These are phyloP conservation scores for Ahaetulla prasina DNA, from an alignment of 2,113 vertebrate genomes.

Conservation along the genomic window DNA sequence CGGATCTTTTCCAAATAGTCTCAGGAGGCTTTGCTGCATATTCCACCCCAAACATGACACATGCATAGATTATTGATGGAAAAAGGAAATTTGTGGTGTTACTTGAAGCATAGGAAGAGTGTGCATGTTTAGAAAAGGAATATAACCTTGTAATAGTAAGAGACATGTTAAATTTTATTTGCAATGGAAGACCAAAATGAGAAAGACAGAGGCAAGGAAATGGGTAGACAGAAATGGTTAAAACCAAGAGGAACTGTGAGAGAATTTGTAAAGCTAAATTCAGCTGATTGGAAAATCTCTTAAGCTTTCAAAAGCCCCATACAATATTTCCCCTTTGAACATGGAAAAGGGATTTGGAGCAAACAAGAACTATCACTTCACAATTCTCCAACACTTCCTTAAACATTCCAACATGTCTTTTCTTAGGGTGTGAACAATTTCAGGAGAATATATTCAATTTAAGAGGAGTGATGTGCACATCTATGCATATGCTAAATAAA, in stretches of 20 bases:
- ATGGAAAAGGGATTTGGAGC: neutral
- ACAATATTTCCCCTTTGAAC: neutral
- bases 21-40: neutral
- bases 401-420: neutral
- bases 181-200: neutral
- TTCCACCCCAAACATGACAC: neutral
- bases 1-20: neutral
- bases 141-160: neutral
- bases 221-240: neutral
- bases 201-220: neutral
- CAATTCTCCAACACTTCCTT: neutral
- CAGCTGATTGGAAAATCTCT: neutral
- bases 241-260: neutral
- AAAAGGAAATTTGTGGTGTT: neutral
- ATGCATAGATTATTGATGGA: neutral
- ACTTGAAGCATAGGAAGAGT: neutral
- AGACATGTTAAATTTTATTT: neutral
- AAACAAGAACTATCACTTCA: neutral
- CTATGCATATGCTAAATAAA: neutral
- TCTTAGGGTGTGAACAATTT: neutral
- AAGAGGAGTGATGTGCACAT: neutral
- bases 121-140: neutral
- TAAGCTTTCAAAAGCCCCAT: neutral
- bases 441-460: neutral
- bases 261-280: neutral